Base-by-base conservation (phyloP, 1,140 invertebrate genomes). In the Anthonomus grandis region DNA sequence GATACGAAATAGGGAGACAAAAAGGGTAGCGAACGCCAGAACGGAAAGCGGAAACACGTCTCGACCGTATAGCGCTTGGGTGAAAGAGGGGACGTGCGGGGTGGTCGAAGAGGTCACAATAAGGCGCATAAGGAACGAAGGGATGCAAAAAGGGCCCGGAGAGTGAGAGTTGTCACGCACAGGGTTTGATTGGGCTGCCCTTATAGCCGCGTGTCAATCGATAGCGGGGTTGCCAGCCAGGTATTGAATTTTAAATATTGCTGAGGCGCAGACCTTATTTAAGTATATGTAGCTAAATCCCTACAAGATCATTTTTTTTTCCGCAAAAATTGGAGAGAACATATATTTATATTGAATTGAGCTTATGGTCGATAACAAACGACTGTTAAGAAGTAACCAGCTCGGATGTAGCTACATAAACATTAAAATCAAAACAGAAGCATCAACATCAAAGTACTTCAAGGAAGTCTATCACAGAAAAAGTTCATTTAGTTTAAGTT, bases 161-260 rank as follows among this genome's bases (percentile, higher is more conserved):
- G 64, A 71, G 70, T 69, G 70, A 71, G 66, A 71, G 68, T 71
- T 71, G 68, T 71, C 70, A 71, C 70, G 70, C 70, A 71, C 70
- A 70, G 54, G 60, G 66, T 68, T 70, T 71, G 70, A 71, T 71
- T 69, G 69, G 69, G 59, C 69, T 69, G 64, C 66, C 66, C 49
- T 52, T 52, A 36, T 37, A 15, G 31, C 25, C 34, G 17, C 42
- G 31, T 44, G 34, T 64, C 68, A 66, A 70, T 70, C 69, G 69
- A 68, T 69, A 67, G 61, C 61, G 60, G 22, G 17, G 55, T 57
- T 57, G 55, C 39, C 55, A 64, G 12, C n/a, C n/a, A n/a, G 6
- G 19, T n/a, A 8, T 31, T 31, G n/a, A 31, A 31, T 31, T 8
- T 31, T 8, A 31, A 31, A 8, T 31, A 8, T 31, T 8, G 6